Base-by-base conservation (phyloP, 2,113 vertebrate genomes). In the Scartelaos histophorus region DNA sequence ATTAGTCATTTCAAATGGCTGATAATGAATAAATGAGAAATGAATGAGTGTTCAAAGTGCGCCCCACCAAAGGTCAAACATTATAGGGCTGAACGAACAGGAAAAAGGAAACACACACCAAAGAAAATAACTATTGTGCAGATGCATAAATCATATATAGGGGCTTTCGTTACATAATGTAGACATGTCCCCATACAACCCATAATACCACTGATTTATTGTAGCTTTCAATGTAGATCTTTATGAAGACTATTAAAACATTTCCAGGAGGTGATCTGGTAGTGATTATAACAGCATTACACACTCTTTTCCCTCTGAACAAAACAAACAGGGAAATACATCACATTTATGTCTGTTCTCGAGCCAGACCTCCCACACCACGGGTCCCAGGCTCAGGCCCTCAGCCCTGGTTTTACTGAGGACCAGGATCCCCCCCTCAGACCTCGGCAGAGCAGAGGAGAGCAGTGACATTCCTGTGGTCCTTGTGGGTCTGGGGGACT, bases 391-490 rank as follows among this genome's bases (percentile, higher is more conserved):
- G 72, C 84, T 47, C 67, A 66, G 76, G 67, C 64, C 61, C 64
- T 62, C 74, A 73, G 56, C 75, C 29, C 34, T 51, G 51, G 83
- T 80, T 90, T 90, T 88, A 81, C 84, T 83, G 82, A 87, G 86
- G 82, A 87, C 85, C 89, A 89, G 87, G 89, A 92, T 87, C 75
- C 75, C 78, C 86, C 86, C 91, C 89, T 91, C 89, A 92, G 92
- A 91, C 91, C 87, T 68, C 82, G 75, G 83, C 85, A 84, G 86
- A 61, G 84, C 73, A 81, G 85, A 91, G 83, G 76, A 82, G 38
- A 78, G 24, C 38, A 22, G 67, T 38, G 29, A 78, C 91, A 91
- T 94, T 93, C 92, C 90, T 92, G 86, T 85, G 82, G 88, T 87
- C 74, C 82, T 86, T 75, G 66, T 90, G 80, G 75, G 64, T 68